Evolutionary conservation across 2,113 vertebrate genomes (phyloP).

Genomic region (Brachyistius frenatus): DNA sequence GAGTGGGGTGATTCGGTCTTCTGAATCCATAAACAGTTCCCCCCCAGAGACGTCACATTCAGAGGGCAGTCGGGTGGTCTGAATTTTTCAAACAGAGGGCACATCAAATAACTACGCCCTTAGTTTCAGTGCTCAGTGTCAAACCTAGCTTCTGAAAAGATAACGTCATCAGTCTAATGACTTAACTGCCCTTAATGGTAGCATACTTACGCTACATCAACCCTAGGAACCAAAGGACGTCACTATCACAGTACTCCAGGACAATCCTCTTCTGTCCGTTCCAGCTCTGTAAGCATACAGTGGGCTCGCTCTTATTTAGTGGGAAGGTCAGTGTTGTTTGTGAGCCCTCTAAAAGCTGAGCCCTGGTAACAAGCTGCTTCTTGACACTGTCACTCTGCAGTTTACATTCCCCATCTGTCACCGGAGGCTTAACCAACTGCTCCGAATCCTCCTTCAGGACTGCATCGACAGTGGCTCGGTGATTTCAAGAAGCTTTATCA

Average conservation of each 20-base stretch:
- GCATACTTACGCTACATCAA: too few relatives aligned
- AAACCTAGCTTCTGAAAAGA: too few relatives aligned
- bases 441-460: slow-evolving; percentile 39
- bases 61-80: too few relatives aligned
- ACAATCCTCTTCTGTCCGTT: slow-evolving; percentile 5
- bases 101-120: too few relatives aligned
- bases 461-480: slow-evolving; percentile 29
- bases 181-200: too few relatives aligned
- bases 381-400: slow-evolving; percentile 22
- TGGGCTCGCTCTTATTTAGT: slow-evolving; percentile 2
- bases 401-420: slow-evolving; percentile 72
- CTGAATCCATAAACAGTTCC: too few relatives aligned
- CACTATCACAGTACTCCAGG: neutral
- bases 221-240: neutral
- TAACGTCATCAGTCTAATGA: too few relatives aligned
- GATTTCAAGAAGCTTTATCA: slow-evolving; percentile 13
- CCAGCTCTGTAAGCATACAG: neutral
- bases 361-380: slow-evolving; percentile 54
- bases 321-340: slow-evolving; percentile 46
- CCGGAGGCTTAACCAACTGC: slow-evolving; percentile 64
- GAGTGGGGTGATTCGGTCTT: too few relatives aligned
- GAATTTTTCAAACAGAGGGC: too few relatives aligned
- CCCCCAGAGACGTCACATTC: too few relatives aligned
- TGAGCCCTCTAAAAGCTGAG: slow-evolving; percentile 68
- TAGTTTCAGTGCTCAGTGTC: too few relatives aligned